Evolutionary conservation across 2,113 vertebrate species (phyloP).

Genomic region (Nycticorax nycticorax): DNA sequence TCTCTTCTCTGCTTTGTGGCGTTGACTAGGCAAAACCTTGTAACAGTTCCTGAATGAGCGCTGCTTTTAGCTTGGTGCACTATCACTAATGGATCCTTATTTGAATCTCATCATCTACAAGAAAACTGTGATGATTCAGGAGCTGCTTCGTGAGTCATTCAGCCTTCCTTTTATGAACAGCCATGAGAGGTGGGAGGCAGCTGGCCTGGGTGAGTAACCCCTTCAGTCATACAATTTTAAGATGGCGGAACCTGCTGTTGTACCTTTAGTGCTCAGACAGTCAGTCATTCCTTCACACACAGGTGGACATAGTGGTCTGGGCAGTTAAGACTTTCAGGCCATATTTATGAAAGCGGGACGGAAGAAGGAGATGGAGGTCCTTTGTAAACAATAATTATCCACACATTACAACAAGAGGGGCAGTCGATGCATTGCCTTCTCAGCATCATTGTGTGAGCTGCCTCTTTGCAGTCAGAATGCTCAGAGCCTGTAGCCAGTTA

Average conservation of each 20-base stretch:
- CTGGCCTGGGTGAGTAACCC: neutral
- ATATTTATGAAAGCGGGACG: neutral
- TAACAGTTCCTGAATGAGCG: neutral
- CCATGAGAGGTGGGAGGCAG: neutral
- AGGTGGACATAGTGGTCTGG: fast-evolving
- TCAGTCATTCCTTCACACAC: neutral
- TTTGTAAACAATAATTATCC: neutral
- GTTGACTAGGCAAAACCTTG: neutral
- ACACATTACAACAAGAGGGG: neutral
- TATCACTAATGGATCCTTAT: neutral
- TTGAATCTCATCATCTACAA: neutral
- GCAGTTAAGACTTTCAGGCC: neutral
- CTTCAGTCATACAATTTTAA: neutral
- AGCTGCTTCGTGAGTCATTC: neutral
- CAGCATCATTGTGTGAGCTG: neutral
- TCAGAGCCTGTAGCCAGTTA: neutral
- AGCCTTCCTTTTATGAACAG: neutral
- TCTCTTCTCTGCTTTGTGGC: neutral
- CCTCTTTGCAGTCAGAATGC: neutral
- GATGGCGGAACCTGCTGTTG: neutral
- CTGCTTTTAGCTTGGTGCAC: neutral
- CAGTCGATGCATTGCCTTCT: neutral
- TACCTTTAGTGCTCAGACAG: neutral
- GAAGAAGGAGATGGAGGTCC: neutral
- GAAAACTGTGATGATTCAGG: neutral